These are phyloP conservation scores for Cryptus viduatorius DNA, from an alignment of 2,888 invertebrate species.

Conservation along the genomic window DNA sequence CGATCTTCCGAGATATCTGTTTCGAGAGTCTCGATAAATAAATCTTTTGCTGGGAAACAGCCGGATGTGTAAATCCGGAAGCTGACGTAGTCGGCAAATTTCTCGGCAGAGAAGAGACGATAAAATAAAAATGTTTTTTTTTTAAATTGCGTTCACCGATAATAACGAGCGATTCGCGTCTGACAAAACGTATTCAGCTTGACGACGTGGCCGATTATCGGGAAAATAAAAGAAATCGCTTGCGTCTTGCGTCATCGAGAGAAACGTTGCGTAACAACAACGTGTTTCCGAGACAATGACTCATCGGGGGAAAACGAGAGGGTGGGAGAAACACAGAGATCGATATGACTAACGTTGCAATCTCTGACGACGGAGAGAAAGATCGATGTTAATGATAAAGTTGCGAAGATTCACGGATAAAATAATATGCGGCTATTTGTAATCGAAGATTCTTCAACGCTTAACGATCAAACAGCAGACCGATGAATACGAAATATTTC, in stretches of 20 bases:
- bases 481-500: no score
- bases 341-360: slow-evolving; percentile 61
- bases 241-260: slow-evolving; percentile 35
- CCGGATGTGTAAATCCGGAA: slow-evolving; percentile 49
- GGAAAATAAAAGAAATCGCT: slow-evolving; percentile 15
- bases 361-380: slow-evolving; percentile 49
- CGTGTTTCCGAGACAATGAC: slow-evolving; percentile 52
- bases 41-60: background rate
- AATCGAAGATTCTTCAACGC: slow-evolving; percentile 41
- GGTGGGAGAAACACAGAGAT: slow-evolving; percentile 3
- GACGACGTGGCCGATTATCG: slow-evolving; percentile 26
- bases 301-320: slow-evolving; percentile 26
- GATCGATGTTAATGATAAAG: slow-evolving; percentile 18
- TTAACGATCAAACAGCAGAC: background rate
- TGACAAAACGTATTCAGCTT: background rate
- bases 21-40: slow-evolving; percentile 35
- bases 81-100: slow-evolving; percentile 15
- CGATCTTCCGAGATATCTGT: slow-evolving; percentile 32
- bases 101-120: slow-evolving; percentile 18
- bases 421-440: slow-evolving; percentile 17
- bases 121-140: background rate
- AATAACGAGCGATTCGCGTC: background rate
- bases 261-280: slow-evolving; percentile 58
- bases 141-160: background rate
- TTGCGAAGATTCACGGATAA: slow-evolving; percentile 49